Evolutionary conservation across 1,140 invertebrate genomes (phyloP).

Genomic region (Plutomurus gul): DNA sequence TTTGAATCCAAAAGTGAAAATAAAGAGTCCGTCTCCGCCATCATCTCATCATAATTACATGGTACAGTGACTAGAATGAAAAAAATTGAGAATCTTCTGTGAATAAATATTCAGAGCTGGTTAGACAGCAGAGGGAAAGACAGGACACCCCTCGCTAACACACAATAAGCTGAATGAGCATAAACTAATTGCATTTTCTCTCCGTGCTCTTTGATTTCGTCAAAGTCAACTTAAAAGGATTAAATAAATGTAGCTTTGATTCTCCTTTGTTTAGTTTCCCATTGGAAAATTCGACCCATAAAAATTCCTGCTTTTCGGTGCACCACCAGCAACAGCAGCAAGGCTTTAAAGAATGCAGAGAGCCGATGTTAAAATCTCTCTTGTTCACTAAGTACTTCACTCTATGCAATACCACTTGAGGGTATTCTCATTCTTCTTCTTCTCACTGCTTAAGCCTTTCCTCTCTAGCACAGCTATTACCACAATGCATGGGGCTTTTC

Average conservation of each 20-base stretch:
- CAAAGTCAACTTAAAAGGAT: constrained; percentile 11
- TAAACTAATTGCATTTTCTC: neutral
- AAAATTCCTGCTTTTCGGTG: constrained; percentile 21
- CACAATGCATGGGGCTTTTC: no score
- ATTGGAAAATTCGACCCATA: neutral
- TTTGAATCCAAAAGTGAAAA: no score
- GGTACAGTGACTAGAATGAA: no score
- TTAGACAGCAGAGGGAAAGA: no score
- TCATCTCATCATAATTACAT: no score
- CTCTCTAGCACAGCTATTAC: no score
- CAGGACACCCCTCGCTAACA: no score
- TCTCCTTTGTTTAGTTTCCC: neutral
- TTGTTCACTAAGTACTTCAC: neutral
- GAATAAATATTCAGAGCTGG: no score
- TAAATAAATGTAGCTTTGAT: constrained; percentile 22
- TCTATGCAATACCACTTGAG: neutral
- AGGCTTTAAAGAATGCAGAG: constrained; percentile 5
- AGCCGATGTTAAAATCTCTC: neutral
- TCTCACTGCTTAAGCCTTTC: neutral
- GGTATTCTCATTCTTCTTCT: neutral
- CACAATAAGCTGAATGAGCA: no score
- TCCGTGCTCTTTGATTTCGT: neutral
- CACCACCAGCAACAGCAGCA: no score
- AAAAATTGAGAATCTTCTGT: no score
- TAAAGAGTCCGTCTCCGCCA: no score